These are phyloP conservation scores for Chauna torquata DNA, from an alignment of 2,113 vertebrate genomes.

Conservation along the genomic window DNA sequence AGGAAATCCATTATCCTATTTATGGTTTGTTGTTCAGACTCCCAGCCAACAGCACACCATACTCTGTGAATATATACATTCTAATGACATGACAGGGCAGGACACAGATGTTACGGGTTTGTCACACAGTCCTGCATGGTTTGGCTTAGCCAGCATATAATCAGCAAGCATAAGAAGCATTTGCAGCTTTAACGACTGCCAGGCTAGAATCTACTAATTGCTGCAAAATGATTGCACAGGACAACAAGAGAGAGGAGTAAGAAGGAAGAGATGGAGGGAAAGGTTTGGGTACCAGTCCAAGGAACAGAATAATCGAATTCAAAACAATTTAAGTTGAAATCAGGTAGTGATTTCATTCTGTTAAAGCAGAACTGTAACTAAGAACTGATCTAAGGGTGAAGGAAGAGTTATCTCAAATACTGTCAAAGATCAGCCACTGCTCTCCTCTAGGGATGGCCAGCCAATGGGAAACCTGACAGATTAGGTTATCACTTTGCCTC, in stretches of 20 bases:
- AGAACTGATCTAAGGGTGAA: background rate
- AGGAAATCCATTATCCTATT: slow-evolving; percentile 49
- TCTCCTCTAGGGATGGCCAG: background rate
- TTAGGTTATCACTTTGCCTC: background rate
- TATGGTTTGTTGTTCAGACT: slow-evolving; percentile 59
- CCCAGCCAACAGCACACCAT: background rate
- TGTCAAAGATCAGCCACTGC: background rate
- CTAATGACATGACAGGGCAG: slow-evolving; percentile 41
- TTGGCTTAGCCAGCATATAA: slow-evolving; percentile 20
- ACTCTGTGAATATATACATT: slow-evolving; percentile 48
- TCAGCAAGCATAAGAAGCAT: background rate
- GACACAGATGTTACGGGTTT: slow-evolving; percentile 46
- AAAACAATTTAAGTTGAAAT: background rate
- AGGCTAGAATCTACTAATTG: background rate
- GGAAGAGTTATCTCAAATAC: background rate
- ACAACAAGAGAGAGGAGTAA: background rate
- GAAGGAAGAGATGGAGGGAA: background rate
- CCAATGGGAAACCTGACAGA: background rate
- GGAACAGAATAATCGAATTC: background rate
- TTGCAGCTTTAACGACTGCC: background rate
- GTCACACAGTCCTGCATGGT: slow-evolving; percentile 22
- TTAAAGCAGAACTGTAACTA: background rate
- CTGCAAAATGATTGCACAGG: background rate
- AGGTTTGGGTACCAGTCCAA: background rate
- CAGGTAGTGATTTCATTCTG: background rate